Conservation (phyloP, 1,140 invertebrate genomes). For the Zaprionus ornatus region DNA sequence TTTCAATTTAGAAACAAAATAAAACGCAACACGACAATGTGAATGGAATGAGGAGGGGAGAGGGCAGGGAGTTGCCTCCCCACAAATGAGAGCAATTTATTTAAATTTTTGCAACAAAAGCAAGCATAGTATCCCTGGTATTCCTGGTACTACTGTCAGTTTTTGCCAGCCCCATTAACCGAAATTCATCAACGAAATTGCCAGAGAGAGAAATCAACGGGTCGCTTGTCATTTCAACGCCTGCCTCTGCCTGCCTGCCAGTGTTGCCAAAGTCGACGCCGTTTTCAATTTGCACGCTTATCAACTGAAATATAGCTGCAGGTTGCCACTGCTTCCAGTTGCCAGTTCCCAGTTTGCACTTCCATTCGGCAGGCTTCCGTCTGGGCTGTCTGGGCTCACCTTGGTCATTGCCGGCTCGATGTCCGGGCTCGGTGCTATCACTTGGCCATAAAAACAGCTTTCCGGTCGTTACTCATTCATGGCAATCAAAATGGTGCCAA, state of each 20-base stretch:
- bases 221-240: slow-evolving; percentile 75
- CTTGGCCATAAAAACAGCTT: slow-evolving; percentile 80
- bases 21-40: slow-evolving; percentile 49
- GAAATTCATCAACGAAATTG: slow-evolving; percentile 79
- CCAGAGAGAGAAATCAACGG: slow-evolving; percentile 67
- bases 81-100: slow-evolving; percentile 79
- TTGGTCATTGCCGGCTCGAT: slow-evolving; percentile 38
- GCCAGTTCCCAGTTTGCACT: slow-evolving; percentile 5
- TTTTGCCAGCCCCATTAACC: slow-evolving; percentile 71
- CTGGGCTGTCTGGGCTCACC: slow-evolving; percentile 49
- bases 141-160: slow-evolving; percentile 49
- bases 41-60: neutral
- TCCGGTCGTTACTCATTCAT: slow-evolving; percentile 82
- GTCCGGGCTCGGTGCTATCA: slow-evolving; percentile 59
- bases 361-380: slow-evolving; percentile 19
- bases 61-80: slow-evolving; percentile 1
- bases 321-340: slow-evolving; percentile 6
- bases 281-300: slow-evolving; percentile 80
- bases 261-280: slow-evolving; percentile 55
- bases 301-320: slow-evolving; percentile 56
- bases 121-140: slow-evolving; percentile 2
- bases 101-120: slow-evolving; percentile 67
- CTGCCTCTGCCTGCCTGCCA: slow-evolving; percentile 14
- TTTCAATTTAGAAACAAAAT: slow-evolving; percentile 83
- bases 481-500: slow-evolving; percentile 80